Evolutionary conservation across 2,797 vertebrate genomes (phyloP), one percentile per base, ranked within the genome.

Genomic region (Parauchenoglanis punctatus): DNA sequence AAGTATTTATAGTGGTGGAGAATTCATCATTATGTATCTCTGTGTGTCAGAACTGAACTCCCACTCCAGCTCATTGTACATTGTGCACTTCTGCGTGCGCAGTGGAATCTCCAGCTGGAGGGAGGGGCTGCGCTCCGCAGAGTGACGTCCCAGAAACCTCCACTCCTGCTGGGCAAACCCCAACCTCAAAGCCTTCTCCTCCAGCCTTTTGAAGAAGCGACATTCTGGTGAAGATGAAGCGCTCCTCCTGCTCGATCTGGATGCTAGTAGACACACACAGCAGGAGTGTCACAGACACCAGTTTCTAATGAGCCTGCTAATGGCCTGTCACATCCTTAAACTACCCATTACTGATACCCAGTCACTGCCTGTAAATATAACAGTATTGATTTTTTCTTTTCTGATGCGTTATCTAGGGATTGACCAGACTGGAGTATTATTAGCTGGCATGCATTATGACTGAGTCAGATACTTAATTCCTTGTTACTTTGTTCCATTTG

Each of bases 221-320:
- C 81, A 61, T 83, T 35, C 11, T 23, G n/a, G 20, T 70, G 28
- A 56, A 86, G 76, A 89, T 65, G 87, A 75, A 67, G 49, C 65
- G 68, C 78, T 86, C 83, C 52, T 90, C 83, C 83, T 49, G 81
- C 63, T 84, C 8, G n/a, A 73, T 18, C 52, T 70, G 61, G 52
- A 75, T 83, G 82, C 86, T 85, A 85, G 87, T 86, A 88, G 89
- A 83, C 86, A 73, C 63, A 2, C 73, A 84, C 90, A 87, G 87
- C 88, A 84, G 86, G 84, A 85, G 59, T 44, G 46, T 17, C 73
- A 72, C 65, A 23, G 61, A 83, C 86, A 84, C 18, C 87, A 85
- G 82, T 82, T 59, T 28, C 87, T 91, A 92, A 92, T 90, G 85
- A 91, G 87, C 40, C 75, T 85, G 82, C 86, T 88, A 92, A 87